Evolutionary conservation across 2,113 vertebrate species (phyloP).

Genomic region (Megalops atlanticus): DNA sequence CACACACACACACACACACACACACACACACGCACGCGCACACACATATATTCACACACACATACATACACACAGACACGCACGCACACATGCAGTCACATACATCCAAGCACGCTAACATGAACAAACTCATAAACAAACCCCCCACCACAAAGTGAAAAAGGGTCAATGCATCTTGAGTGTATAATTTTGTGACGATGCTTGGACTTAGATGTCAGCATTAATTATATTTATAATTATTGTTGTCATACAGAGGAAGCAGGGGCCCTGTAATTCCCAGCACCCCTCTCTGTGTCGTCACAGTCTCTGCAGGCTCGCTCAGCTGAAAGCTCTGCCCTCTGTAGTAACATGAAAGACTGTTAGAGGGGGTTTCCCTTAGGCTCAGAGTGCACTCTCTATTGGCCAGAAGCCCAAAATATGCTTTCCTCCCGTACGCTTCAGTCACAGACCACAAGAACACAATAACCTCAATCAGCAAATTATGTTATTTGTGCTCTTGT

Average conservation of each 20-base stretch:
- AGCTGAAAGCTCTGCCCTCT: not conserved
- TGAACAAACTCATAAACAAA: not conserved
- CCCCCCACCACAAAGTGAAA: not conserved
- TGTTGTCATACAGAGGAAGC: not conserved
- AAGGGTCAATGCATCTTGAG: not conserved
- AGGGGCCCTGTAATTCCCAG: not conserved
- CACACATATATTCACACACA: not conserved
- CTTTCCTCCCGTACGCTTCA: not conserved
- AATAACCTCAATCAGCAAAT: not conserved
- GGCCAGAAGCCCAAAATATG: not conserved
- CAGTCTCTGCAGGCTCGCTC: not conserved
- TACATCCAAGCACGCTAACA: not conserved
- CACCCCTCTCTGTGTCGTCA: not conserved
- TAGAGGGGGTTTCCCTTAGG: not conserved
- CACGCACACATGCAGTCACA: not conserved
- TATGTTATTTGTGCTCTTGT: not conserved
- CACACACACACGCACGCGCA: not conserved
- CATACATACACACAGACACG: not conserved
- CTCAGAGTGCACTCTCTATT: not conserved
- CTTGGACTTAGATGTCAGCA: not conserved
- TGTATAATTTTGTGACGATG: not conserved
- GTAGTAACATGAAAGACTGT: not conserved
- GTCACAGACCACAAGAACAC: not conserved
- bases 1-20: conserved; percentile 5
- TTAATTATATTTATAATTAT: conserved; percentile 4